These are phyloP conservation scores for Plebejus anna DNA, from an alignment of 2,888 invertebrate genomes.

Conservation along the genomic window DNA sequence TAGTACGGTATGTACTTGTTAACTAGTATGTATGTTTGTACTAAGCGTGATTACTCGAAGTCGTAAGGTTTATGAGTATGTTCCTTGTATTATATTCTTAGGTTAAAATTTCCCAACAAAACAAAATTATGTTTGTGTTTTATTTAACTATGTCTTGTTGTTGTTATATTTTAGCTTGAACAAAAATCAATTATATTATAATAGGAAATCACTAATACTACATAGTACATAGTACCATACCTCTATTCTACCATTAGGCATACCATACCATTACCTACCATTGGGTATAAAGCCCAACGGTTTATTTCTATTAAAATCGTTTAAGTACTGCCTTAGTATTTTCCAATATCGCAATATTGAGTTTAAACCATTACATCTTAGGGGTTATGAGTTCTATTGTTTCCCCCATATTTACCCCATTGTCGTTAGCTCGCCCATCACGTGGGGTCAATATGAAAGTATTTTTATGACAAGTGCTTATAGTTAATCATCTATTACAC, in stretches of 20 bases:
- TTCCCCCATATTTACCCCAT: background rate
- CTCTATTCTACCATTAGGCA: too few species aligned
- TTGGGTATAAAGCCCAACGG: background rate
- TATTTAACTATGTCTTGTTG: too few species aligned
- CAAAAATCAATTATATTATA: too few species aligned
- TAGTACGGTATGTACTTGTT: background rate
- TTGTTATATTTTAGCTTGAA: too few species aligned
- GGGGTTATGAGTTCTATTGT: constrained; percentile 3
- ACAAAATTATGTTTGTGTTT: too few species aligned
- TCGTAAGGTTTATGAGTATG: too few species aligned
- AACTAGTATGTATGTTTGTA: background rate
- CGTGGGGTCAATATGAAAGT: constrained; percentile 1
- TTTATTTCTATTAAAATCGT: background rate
- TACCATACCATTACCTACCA: too few species aligned
- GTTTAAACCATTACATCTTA: constrained; percentile 10
- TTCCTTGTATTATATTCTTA: too few species aligned
- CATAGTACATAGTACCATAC: too few species aligned
- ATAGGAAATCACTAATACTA: too few species aligned
- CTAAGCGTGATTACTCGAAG: background rate
- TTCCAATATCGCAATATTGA: constrained; percentile 20
- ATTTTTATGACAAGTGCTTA: constrained; percentile 24
- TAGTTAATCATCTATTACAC: constrained; percentile 10
- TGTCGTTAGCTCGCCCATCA: constrained; percentile 8
- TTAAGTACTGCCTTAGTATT: background rate
- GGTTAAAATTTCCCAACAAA: too few species aligned